Evolutionary conservation across 2,888 invertebrate species (phyloP).

Genomic region (Mamestra brassicae): DNA sequence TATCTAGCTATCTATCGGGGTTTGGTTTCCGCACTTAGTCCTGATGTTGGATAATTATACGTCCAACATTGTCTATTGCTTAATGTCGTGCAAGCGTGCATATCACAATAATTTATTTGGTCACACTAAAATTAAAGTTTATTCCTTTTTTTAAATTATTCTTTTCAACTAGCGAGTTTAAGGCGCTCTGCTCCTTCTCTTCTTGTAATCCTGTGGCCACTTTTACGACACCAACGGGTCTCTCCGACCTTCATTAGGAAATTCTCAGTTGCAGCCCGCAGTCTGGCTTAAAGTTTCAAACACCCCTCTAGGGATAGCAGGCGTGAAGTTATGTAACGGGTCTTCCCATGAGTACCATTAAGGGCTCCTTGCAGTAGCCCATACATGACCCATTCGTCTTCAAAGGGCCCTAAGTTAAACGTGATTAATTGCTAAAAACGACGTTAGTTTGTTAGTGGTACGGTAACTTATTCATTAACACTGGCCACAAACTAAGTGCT

Average conservation of each 20-base stretch:
- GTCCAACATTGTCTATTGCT: too few relatives aligned
- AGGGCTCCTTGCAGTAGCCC: not conserved
- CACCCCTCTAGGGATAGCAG: too few relatives aligned
- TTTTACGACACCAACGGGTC: not conserved
- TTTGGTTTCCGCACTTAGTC: too few relatives aligned
- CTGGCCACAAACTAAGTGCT: constrained; percentile 35
- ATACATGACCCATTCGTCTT: constrained; percentile 4
- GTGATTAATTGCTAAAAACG: constrained; percentile 37
- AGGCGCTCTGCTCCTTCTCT: not conserved
- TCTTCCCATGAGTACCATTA: constrained; percentile 2
- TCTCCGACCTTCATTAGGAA: constrained; percentile 4
- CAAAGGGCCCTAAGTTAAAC: not conserved
- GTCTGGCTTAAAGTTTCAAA: not conserved
- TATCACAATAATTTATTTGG: too few relatives aligned
- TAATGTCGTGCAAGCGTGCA: too few relatives aligned
- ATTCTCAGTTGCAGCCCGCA: not conserved
- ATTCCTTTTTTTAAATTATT: too few relatives aligned
- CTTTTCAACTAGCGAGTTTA: too few relatives aligned
- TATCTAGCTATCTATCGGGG: too few relatives aligned
- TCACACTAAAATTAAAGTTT: too few relatives aligned
- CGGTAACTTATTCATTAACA: constrained; percentile 51
- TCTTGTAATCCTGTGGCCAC: not conserved
- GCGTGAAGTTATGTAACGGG: not conserved
- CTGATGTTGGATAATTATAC: too few relatives aligned
- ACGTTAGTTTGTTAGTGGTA: not conserved